These are phyloP conservation scores for Solenodon paradoxus DNA, from an alignment of 2,113 vertebrate genomes.

Conservation along the genomic window DNA sequence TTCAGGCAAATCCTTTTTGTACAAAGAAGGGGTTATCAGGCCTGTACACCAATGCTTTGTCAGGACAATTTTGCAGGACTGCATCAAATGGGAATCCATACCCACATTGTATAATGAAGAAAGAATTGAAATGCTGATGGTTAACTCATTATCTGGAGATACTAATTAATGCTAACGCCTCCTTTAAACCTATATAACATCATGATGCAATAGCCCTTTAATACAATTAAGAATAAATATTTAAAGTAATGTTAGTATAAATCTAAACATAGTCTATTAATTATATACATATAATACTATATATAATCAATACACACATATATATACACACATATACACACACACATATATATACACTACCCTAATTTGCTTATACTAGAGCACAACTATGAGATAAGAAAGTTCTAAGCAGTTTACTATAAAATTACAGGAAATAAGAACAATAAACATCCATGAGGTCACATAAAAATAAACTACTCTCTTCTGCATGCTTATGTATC, in stretches of 20 bases:
- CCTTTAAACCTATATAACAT: no score
- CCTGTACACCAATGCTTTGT: neutral
- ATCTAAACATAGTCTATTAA: neutral
- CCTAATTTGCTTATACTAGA: neutral
- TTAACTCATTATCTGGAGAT: no score
- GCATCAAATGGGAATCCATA: neutral
- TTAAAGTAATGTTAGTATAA: neutral
- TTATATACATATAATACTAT: no score
- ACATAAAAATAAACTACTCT: neutral
- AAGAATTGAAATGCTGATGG: no score
- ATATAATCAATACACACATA: no score
- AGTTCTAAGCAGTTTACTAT: neutral
- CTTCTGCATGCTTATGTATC: neutral
- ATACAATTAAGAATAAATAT: neutral
- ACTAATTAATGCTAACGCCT: no score
- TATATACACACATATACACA: no score
- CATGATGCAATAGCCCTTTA: no score
- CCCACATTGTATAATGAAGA: no score
- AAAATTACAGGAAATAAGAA: neutral
- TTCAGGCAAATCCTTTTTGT: neutral
- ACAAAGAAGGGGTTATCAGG: neutral
- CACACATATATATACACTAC: no score
- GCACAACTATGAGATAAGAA: neutral
- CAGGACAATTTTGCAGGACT: neutral
- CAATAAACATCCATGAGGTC: neutral